phyloP scores from a whole-genome alignment of 2,797 vertebrate genomes.

The Helicolenus hilgendorfi region DNA sequence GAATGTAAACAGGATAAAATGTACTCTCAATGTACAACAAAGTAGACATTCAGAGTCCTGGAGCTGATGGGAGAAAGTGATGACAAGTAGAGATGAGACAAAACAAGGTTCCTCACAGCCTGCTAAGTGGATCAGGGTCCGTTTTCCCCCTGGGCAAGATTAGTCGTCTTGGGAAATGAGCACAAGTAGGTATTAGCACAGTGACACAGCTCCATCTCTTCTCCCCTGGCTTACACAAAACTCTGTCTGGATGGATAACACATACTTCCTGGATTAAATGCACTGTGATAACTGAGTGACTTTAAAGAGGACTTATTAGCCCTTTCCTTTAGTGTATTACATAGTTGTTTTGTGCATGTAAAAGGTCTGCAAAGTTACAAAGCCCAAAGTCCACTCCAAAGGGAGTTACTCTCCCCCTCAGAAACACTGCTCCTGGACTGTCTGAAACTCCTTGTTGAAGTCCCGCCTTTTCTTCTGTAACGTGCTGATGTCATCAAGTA shows the following conservation, averaged over 20 bases:
- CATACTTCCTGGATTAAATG: slow-evolving; percentile 6
- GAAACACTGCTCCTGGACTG: too few species aligned
- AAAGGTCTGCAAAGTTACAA: too few species aligned
- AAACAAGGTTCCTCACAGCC: slow-evolving; percentile 33
- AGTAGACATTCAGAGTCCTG: neutral
- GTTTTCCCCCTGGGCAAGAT: slow-evolving; percentile 58
- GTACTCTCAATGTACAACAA: neutral
- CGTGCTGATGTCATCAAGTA: too few species aligned
- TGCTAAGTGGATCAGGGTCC: slow-evolving; percentile 72
- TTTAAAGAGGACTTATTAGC: neutral
- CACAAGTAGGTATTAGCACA: slow-evolving; percentile 82
- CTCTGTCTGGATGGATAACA: neutral
- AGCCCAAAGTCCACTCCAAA: too few species aligned
- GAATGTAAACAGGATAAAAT: neutral
- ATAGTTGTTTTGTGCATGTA: too few species aligned
- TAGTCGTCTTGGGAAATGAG: slow-evolving; percentile 68
- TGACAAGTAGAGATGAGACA: slow-evolving; percentile 28
- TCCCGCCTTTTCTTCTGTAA: too few species aligned
- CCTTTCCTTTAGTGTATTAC: too few species aligned
- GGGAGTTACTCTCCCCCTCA: too few species aligned
- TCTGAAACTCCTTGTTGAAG: too few species aligned
- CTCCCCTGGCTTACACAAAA: slow-evolving; percentile 22
- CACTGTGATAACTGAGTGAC: neutral
- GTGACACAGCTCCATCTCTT: slow-evolving; percentile 64
- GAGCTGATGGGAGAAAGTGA: slow-evolving; percentile 31